A percentile compares a stretch with the other conserved stretches of the same genome.
Evolutionary conservation across 2,888 invertebrate species (phyloP).

Genomic region (Pristionchus fissidentatus): DNA sequence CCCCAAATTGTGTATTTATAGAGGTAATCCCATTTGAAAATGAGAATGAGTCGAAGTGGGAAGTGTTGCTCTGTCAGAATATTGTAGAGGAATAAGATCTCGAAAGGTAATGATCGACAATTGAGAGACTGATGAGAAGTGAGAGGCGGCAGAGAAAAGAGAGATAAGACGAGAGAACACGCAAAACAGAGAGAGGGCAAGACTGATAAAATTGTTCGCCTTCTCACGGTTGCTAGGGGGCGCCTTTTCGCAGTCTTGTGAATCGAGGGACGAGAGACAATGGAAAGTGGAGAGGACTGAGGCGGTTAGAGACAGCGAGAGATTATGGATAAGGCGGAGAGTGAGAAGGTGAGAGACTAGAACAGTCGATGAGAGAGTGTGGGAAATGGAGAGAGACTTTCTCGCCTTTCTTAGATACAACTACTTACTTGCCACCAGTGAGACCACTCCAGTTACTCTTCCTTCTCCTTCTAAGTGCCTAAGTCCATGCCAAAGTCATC

Average conservation of each 20-base stretch:
- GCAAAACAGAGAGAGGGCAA: background rate
- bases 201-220: background rate
- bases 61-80: background rate
- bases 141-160: background rate
- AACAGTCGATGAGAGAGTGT: conserved; percentile 15
- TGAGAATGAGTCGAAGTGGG: background rate
- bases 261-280: conserved; percentile 10
- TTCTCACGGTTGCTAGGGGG: conserved; percentile 26
- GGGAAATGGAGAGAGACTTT: background rate
- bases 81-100: too few species aligned
- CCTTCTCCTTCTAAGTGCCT: background rate
- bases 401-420: conserved; percentile 1
- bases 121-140: too few species aligned
- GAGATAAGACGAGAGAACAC: conserved; percentile 17
- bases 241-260: background rate
- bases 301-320: background rate
- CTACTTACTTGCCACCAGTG: background rate
- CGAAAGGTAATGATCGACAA: too few species aligned
- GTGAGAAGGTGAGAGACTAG: background rate
- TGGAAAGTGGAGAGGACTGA: background rate
- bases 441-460: background rate
- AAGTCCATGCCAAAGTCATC: background rate
- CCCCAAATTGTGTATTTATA: background rate
- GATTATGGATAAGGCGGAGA: background rate
- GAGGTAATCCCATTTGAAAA: background rate